These are phyloP conservation scores for Gastrophysa polygoni DNA, from an alignment of 2,888 invertebrate species.

Conservation along the genomic window DNA sequence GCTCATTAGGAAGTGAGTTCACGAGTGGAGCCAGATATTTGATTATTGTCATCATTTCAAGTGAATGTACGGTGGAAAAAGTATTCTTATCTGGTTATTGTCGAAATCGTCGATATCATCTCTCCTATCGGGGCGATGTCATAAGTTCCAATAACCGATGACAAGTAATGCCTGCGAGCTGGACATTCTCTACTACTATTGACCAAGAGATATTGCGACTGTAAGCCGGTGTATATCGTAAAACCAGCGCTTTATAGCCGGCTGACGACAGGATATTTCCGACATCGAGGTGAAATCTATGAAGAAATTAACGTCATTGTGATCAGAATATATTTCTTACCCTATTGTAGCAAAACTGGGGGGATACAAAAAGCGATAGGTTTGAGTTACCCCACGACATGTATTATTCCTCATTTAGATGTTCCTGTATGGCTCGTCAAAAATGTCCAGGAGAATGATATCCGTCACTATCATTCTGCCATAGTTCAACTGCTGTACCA, in stretches of 20 bases:
- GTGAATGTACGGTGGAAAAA: too few relatives aligned
- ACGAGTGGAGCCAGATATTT: too few relatives aligned
- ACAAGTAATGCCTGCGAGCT: conserved; percentile 47
- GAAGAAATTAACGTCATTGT: conserved; percentile 6
- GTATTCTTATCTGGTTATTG: too few relatives aligned
- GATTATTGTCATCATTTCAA: too few relatives aligned
- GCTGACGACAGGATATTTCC: conserved; percentile 9
- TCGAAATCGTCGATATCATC: conserved; percentile 29
- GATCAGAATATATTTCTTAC: conserved; percentile 11
- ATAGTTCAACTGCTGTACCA: too few relatives aligned
- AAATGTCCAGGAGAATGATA: too few relatives aligned
- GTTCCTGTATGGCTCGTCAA: too few relatives aligned
- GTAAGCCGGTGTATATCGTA: conserved; percentile 42
- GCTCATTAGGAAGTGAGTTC: too few relatives aligned
- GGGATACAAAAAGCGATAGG: too few relatives aligned
- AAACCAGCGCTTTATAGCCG: conserved; percentile 37
- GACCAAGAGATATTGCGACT: conserved; percentile 47
- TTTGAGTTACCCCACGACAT: too few relatives aligned
- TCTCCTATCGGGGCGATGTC: conserved; percentile 41
- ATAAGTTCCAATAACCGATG: conserved; percentile 52
- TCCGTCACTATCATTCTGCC: too few relatives aligned
- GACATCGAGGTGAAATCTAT: conserved; percentile 11
- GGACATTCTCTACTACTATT: conserved; percentile 39
- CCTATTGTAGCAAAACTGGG: not conserved
- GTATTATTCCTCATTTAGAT: too few relatives aligned